Evolutionary conservation across 1,140 invertebrate genomes (phyloP), one percentile per base, ranked within the genome.

Genomic region (Apis laboriosa): DNA sequence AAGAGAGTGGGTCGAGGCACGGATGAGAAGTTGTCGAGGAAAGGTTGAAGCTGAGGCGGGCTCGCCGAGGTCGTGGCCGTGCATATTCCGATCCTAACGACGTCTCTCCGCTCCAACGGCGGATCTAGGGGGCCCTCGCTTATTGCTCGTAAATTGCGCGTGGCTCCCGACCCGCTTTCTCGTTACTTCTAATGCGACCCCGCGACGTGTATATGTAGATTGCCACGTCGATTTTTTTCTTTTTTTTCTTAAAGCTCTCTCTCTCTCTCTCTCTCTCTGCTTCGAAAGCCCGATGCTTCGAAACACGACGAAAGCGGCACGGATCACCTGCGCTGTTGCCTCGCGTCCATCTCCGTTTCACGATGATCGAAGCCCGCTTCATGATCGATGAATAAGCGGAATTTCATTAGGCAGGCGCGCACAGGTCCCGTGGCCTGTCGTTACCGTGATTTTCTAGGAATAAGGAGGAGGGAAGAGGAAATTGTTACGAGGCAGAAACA

Each of bases 91-190:
- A 90, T 90, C 88, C 86, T 92, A 91, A 91, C 90, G 90, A 91
- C 88, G 90, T 90, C 90, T 85, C 86, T 76, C 71, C 83, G 63
- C 82, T 80, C 83, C 84, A 84, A 86, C 86, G 83, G 19, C 24
- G 86, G 88, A 91, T 91, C 89, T 83, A 85, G 88, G 85, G 82
- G 83, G 34, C 34, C 34, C 84, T 73, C 83, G 87, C 89, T 92
- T 90, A 90, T 90, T 90, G 90, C 91, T 90, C 91, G 91, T 92
- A 91, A 91, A 91, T 91, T 91, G 89, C 88, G 83, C 88, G 75
- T 86, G 86, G 87, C 85, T 90, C 82, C 86, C 89, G 89, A 91
- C 89, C 86, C 85, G 90, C 90, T 91, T 91, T 90, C 90, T 86
- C 89, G 88, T 86, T 89, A 86, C 84, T 85, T 78, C 84, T 84